Conservation (phyloP, 2,888 invertebrate species). For the Temnothorax unifasciatus region DNA sequence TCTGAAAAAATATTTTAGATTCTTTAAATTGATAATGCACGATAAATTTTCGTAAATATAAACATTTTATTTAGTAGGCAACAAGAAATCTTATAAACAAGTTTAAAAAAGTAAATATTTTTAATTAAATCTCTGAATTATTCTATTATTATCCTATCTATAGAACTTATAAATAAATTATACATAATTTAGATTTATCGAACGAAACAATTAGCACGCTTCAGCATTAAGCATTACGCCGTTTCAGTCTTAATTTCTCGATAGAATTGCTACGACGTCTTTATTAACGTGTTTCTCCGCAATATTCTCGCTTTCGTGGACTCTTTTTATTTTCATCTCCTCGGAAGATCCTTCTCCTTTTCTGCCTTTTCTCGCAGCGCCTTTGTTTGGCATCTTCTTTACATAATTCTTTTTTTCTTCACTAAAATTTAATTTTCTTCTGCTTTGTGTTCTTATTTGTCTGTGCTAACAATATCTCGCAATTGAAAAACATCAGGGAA, state of each 20-base stretch:
- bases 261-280: constrained; percentile 36
- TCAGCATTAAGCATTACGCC: constrained; percentile 12
- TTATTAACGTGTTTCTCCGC: constrained; percentile 45
- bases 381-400: constrained; percentile 44
- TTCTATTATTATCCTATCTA: neutral
- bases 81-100: neutral
- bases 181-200: constrained; percentile 22
- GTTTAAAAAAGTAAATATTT: neutral
- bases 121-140: constrained; percentile 2
- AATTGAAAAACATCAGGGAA: constrained; percentile 48
- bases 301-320: constrained; percentile 49
- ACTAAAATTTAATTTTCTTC: constrained; percentile 50
- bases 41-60: neutral
- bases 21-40: constrained; percentile 50
- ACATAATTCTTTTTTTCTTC: constrained; percentile 44
- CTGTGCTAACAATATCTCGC: constrained; percentile 35
- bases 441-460: constrained; percentile 36
- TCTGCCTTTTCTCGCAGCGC: constrained; percentile 38
- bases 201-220: neutral
- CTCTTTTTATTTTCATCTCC: constrained; percentile 12
- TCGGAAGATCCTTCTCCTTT: constrained; percentile 43
- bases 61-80: constrained; percentile 4
- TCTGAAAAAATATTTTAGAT: constrained; percentile 48
- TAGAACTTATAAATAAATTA: neutral
- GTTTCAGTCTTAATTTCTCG: constrained; percentile 35